Conservation (phyloP, 2,888 invertebrate species). For the Dione juno region DNA sequence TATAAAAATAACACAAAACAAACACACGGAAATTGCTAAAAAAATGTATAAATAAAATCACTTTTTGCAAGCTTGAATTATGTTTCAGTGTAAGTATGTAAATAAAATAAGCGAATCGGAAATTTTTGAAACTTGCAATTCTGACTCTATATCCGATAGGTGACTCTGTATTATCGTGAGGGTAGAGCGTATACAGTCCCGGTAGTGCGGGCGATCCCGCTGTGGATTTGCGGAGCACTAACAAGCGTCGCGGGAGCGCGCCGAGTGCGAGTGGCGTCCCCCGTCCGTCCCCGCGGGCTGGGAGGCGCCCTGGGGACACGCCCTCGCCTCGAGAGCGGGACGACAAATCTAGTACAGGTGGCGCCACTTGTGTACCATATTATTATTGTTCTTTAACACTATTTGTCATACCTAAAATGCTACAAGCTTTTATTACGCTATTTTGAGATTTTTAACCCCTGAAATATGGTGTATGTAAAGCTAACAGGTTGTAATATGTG, state of each 20-base stretch:
- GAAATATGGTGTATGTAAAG: conserved; percentile 50
- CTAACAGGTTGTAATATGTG: conserved; percentile 55
- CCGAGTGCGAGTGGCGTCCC: conserved; percentile 80
- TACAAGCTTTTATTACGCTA: conserved; percentile 34
- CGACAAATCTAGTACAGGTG: conserved; percentile 68
- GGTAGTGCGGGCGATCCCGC: conserved; percentile 82
- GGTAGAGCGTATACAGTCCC: conserved; percentile 77
- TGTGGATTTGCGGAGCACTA: conserved; percentile 83
- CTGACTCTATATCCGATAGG: conserved; percentile 60
- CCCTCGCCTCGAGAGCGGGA: conserved; percentile 83
- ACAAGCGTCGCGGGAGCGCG: conserved; percentile 83
- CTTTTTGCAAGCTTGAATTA: neutral
- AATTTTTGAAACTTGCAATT: neutral
- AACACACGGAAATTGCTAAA: neutral
- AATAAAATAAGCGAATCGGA: neutral
- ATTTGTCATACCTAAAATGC: conserved; percentile 29
- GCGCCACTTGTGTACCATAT: conserved; percentile 66
- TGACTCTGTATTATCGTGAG: conserved; percentile 79
- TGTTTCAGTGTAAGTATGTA: neutral
- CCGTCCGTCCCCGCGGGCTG: conserved; percentile 82
- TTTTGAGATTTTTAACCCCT: conserved; percentile 44
- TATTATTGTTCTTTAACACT: conserved; percentile 44
- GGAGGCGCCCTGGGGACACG: conserved; percentile 82
- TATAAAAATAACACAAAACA: conserved; percentile 19
- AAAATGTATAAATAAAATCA: neutral